Evolutionary conservation across 2,888 invertebrate species (phyloP), one percentile per base, ranked within the genome.

Genomic region (Andrena haemorrhoa): DNA sequence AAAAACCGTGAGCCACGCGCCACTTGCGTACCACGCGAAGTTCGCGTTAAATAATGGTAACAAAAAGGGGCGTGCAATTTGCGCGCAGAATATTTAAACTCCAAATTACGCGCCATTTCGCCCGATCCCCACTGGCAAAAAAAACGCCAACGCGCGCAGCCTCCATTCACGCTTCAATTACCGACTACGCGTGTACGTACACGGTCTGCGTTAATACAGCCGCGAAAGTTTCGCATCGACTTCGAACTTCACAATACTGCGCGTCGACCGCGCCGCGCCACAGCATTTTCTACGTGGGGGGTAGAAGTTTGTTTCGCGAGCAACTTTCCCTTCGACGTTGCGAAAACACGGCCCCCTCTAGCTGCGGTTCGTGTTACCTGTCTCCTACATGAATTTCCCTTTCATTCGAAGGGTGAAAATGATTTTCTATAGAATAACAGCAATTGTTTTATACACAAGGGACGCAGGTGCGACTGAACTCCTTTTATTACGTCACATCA

Each of bases 1-100:
- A 64, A 72, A 73, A 64, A 72, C 49, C 20, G 75, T 56, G 61
- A 63, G 41, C 58, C 26, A 0, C 73, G 77, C 20, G 51, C 51
- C 73, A 81, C 69, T 69, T 77, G 77, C 60, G 69, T 60, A 65
- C 72, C 56, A 12, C 2, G 56, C 53, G 31, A 47, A 53, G 63
- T 64, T 68, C 58, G 56, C 56, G 69, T 65, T 68, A 31, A 60
- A 49, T 51, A 23, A 56, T 12, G 20, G 12, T 26, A 41, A 23
- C 49, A 80, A 72, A 72, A 80, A 76, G 31, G 33, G 26, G 35
- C n/a, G 68, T 10, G 56, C 56, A 68, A 80, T 80, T 80, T 76
- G 56, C 66, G 63, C 66, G 61, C 49, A n/a, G 56, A 31, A 68
- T 64, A 53, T 61, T 31, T 51, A 60, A 72, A 63, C 63, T 63